Conservation (phyloP, 2,797 vertebrate genomes). For the Peromyscus melanophrys region DNA sequence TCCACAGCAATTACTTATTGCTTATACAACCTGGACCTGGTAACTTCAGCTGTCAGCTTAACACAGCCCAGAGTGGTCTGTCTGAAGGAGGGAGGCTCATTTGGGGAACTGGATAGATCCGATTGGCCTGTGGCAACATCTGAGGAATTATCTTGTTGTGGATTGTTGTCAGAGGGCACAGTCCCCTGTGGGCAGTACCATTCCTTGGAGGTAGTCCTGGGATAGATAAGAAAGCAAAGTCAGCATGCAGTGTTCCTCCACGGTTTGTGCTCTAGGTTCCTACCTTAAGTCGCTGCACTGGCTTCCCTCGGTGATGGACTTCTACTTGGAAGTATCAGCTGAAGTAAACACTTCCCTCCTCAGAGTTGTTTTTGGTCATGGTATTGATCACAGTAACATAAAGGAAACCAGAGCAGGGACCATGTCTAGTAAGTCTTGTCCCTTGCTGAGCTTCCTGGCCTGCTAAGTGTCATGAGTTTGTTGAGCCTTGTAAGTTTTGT, state of each 20-base stretch:
- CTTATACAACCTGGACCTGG: too few relatives aligned
- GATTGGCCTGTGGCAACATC: neutral
- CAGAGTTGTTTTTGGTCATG: neutral
- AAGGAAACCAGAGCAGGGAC: too few relatives aligned
- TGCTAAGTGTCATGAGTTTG: neutral
- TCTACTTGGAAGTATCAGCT: too few relatives aligned
- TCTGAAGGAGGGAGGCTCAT: neutral
- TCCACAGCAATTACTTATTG: neutral
- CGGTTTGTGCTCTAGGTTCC: neutral
- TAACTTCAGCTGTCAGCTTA: neutral
- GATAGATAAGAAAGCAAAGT: neutral
- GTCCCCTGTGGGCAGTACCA: neutral
- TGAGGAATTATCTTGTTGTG: neutral
- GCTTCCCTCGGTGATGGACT: neutral
- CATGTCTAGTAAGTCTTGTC: neutral
- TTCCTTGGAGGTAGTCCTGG: too few relatives aligned
- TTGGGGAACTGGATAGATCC: neutral
- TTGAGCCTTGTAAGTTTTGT: neutral
- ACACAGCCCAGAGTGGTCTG: neutral
- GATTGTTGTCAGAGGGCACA: neutral
- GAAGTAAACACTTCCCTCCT: neutral
- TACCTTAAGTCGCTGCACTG: fast-evolving
- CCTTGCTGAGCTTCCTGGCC: neutral
- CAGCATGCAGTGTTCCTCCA: neutral
- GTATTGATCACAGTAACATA: neutral